A percentile compares a stretch with the other conserved stretches of the same genome.
Conservation (phyloP, 2,797 vertebrate species). For the Myotis myotis region DNA sequence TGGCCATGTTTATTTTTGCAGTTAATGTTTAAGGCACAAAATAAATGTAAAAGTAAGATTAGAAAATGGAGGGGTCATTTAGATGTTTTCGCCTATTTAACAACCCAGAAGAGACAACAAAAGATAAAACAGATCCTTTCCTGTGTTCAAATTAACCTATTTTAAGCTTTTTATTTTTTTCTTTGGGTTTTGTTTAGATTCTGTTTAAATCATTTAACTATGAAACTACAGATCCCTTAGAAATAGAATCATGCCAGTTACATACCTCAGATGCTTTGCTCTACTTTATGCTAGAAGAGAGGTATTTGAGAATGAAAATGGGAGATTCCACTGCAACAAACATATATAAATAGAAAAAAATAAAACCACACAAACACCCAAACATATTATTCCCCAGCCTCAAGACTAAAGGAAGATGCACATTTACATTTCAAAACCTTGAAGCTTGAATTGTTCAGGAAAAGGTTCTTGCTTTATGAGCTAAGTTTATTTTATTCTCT, state of each 20-base stretch:
- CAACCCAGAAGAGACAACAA: constrained; percentile 37
- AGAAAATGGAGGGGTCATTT: constrained; percentile 44
- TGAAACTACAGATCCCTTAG: constrained; percentile 65
- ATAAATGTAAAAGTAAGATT: constrained; percentile 82
- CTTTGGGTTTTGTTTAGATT: constrained; percentile 67
- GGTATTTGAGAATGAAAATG: constrained; percentile 58
- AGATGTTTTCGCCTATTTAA: not conserved
- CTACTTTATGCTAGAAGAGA: constrained; percentile 49
- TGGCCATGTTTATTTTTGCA: constrained; percentile 81
- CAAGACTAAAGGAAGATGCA: constrained; percentile 72
- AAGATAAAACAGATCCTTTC: constrained; percentile 15
- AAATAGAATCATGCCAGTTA: constrained; percentile 72
- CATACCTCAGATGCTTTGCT: constrained; percentile 46
- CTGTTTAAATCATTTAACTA: constrained; percentile 59
- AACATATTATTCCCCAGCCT: constrained; percentile 50
- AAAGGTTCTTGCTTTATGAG: constrained; percentile 81
- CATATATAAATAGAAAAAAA: constrained; percentile 54
- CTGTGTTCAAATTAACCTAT: constrained; percentile 52
- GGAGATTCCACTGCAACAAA: constrained; percentile 61
- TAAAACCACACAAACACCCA: constrained; percentile 39
- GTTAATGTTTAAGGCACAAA: constrained; percentile 87
- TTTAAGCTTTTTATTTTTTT: constrained; percentile 48
- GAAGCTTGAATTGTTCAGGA: constrained; percentile 79
- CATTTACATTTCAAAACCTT: constrained; percentile 73
- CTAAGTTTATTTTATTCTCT: constrained; percentile 83